Evolutionary conservation across 2,888 invertebrate species (phyloP).

Genomic region (Apomyelois bistriatella): DNA sequence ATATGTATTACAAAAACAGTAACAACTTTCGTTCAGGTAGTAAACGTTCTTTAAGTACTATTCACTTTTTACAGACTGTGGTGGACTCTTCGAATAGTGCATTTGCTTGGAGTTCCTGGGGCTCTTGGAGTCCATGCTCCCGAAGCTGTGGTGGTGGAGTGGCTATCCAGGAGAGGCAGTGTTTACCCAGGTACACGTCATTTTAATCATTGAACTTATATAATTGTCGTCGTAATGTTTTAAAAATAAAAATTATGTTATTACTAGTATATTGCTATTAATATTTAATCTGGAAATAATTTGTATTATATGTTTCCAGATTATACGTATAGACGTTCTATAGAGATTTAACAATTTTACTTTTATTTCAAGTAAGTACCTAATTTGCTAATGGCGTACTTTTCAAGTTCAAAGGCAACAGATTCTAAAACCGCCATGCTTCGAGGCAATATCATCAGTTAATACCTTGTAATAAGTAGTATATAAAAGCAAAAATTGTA

Average conservation of each 20-base stretch:
- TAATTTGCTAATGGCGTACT: slow-evolving; percentile 4
- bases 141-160: slow-evolving; percentile 88
- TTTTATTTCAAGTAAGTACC: background rate
- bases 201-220: background rate
- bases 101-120: slow-evolving; percentile 84
- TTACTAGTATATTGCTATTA: too few relatives aligned
- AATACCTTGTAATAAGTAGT: slow-evolving; percentile 26
- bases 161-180: slow-evolving; percentile 84
- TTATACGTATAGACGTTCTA: too few relatives aligned
- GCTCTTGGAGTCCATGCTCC: slow-evolving; percentile 86
- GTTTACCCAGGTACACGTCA: slow-evolving; percentile 76
- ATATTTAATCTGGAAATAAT: too few relatives aligned
- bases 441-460: slow-evolving; percentile 13
- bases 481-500: slow-evolving; percentile 46
- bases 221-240: too few relatives aligned
- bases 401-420: slow-evolving; percentile 11
- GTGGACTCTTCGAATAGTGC: slow-evolving; percentile 24
- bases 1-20: too few relatives aligned
- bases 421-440: slow-evolving; percentile 9
- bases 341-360: background rate
- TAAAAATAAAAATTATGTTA: too few relatives aligned
- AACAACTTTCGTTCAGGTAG: background rate
- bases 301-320: too few relatives aligned
- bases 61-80: slow-evolving; percentile 24
- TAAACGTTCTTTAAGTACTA: background rate